phyloP scores from a whole-genome alignment of 1,140 invertebrate genomes.

The Cyclargus thomasi region DNA sequence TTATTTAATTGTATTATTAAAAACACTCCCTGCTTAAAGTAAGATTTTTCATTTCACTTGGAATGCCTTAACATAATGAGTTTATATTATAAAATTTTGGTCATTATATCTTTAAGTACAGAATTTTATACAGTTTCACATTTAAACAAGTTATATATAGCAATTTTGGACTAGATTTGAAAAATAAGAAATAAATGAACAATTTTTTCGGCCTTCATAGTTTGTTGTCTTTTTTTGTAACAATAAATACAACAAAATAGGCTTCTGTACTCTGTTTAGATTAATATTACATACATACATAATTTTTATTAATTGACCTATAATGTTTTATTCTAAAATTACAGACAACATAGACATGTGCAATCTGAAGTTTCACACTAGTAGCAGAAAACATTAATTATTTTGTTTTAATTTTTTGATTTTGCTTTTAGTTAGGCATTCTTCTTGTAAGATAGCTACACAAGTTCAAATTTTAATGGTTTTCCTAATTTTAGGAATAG shows the following conservation, averaged over 20 bases:
- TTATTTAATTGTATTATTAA: too few species aligned
- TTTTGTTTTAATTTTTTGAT: background rate
- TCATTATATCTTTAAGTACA: background rate
- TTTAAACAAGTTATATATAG: too few species aligned
- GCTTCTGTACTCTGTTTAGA: background rate
- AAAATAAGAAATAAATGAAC: background rate
- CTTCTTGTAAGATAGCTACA: background rate
- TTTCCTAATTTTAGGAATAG: background rate
- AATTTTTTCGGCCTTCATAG: background rate
- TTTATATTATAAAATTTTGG: background rate
- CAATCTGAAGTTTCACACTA: too few species aligned
- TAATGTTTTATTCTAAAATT: background rate
- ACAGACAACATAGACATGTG: background rate
- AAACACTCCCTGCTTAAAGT: too few species aligned
- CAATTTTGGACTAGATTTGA: background rate
- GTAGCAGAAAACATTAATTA: too few species aligned
- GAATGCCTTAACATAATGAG: too few species aligned
- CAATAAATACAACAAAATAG: background rate
- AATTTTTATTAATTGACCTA: slow-evolving; percentile 3
- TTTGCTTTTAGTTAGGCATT: too few species aligned
- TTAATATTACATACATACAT: background rate
- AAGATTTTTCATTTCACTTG: too few species aligned
- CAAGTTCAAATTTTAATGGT: background rate
- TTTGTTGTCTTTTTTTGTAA: too few species aligned
- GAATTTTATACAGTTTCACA: background rate